Base-by-base conservation (phyloP, 2,113 vertebrate species). In the Apus apus region DNA sequence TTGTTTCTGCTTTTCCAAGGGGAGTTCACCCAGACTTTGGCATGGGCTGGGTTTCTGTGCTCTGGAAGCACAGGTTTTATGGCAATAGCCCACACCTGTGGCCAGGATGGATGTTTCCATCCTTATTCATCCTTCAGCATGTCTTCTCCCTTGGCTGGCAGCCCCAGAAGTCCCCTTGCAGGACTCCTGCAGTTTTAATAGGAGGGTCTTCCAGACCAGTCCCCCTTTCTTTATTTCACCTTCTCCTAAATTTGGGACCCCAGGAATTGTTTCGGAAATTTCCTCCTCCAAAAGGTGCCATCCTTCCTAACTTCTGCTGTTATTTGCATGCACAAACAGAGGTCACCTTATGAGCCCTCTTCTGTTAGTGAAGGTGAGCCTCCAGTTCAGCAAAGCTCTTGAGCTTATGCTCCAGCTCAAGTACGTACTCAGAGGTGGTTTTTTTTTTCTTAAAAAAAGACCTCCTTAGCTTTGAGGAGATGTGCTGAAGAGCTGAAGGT, bases 301-400 rank as follows among this genome's bases (percentile, higher is more conserved):
- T 3, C 1, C 36, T 89, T 83, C 26, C 40, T 61, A 23, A 43
- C 43, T 60, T 12, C 32, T 73, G 38, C 40, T 89, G 27, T 62
- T 76, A 32, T 30, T 83, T 57, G 56, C 27, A n/a, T 0, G 0
- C 20, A 20, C 0, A 1, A 85, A 58, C 51, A 78, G 70, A 53
- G n/a, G 51, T 32, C 48, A 34, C 30, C 12, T 88, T 32, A 65
- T 79, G 88, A 95, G 45, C 16, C 19, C n/a, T 7, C 40, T 89
- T 40, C 58, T 83, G 43, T 64, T 53, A 58, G 19, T 34, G 26
- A 43, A 46, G 29, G 11, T 50, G 48, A 80, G 26, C 48, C 30
- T 92, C 46, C 58, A 72, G 58, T 71, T 76, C 15, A 5, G 46
- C 30, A 80, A 86, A 87, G 56, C 60, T 15, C 75, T 80, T 48